Percentiles rank a stretch among this genome's conserved stretches.
phyloP scores from a whole-genome alignment of 2,888 invertebrate genomes.

The Pristionchus arcanus region DNA sequence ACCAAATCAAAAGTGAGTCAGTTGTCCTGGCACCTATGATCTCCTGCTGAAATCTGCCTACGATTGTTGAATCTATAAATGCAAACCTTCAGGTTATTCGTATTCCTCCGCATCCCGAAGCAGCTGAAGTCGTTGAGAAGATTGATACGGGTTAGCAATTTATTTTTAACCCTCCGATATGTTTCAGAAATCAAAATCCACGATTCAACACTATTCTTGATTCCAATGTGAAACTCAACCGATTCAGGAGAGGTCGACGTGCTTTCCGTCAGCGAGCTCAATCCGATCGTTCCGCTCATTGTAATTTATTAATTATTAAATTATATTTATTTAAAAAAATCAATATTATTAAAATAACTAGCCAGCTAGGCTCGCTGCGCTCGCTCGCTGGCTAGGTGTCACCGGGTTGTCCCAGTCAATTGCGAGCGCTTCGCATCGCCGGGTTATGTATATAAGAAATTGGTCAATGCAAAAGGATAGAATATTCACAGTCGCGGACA shows the following conservation, averaged over 20 bases:
- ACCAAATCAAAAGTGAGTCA: not conserved
- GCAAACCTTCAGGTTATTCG: not conserved
- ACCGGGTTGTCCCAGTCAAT: no score
- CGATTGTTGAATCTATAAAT: not conserved
- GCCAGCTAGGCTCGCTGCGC: no score
- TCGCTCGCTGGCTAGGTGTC: no score
- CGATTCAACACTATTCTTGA: not conserved
- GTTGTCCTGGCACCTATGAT: not conserved
- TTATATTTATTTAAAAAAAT: not conserved
- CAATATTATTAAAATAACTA: no score
- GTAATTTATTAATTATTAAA: not conserved
- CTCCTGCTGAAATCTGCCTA: not conserved
- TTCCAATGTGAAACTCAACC: not conserved
- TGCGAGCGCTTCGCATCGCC: no score
- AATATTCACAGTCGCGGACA: no score
- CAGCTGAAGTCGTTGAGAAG: not conserved
- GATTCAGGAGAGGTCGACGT: not conserved
- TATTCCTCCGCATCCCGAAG: not conserved
- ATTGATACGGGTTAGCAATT: not conserved
- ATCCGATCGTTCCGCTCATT: not conserved
- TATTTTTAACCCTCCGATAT: not conserved
- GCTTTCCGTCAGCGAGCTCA: not conserved
- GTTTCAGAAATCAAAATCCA: not conserved
- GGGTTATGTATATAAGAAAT: no score
- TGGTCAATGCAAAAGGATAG: no score